phyloP scores from a whole-genome alignment of 2,113 vertebrate species.

The Alces alces region DNA sequence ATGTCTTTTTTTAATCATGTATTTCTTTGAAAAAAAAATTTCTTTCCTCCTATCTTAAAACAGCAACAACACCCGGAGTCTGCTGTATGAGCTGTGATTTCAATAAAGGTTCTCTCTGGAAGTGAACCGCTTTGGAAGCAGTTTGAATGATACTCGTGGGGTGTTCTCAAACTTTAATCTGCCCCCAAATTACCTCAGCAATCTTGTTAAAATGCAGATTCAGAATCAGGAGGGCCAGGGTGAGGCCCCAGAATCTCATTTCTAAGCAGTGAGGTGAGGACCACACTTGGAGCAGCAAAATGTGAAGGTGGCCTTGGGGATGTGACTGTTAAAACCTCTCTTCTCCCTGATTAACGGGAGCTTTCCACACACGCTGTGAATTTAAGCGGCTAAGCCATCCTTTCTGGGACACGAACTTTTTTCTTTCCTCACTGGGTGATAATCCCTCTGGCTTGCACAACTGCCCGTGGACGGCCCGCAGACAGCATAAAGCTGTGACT shows the following conservation, averaged over 20 bases:
- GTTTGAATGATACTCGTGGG: neutral
- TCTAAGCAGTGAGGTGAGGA: neutral
- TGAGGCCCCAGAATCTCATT: neutral
- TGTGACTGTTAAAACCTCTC: neutral
- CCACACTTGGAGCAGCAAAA: neutral
- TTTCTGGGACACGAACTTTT: neutral
- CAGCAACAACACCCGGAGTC: neutral
- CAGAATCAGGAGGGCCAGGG: neutral
- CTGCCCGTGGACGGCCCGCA: neutral
- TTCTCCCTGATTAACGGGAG: neutral
- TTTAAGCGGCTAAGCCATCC: neutral
- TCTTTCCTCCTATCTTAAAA: neutral
- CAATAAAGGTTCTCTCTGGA: neutral
- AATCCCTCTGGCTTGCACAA: neutral
- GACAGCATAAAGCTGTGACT: neutral
- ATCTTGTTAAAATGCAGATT: neutral
- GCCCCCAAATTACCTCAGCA: neutral
- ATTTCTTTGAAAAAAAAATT: neutral
- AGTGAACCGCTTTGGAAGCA: neutral
- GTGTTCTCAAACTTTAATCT: neutral
- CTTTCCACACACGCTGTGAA: neutral
- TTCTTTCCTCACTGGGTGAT: neutral
- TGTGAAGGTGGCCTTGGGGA: neutral
- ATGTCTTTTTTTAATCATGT: neutral
- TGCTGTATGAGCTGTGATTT: neutral